Evolutionary conservation across 2,888 invertebrate genomes (phyloP).

Genomic region (Oscheius onirici): DNA sequence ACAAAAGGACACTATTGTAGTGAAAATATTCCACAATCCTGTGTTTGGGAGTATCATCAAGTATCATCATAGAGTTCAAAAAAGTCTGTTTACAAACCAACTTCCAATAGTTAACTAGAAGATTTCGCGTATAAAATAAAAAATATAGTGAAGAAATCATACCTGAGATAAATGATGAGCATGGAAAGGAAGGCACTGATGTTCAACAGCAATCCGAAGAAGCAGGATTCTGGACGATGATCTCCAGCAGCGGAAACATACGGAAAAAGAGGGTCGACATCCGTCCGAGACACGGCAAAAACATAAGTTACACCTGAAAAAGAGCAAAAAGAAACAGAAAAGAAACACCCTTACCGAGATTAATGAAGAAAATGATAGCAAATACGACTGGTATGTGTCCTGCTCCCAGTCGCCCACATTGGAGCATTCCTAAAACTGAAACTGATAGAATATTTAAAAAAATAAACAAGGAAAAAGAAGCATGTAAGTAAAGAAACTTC

Average conservation of each 20-base stretch:
- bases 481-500: too few species aligned
- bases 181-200: conserved; percentile 53
- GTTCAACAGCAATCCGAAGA: conserved; percentile 62
- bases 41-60: too few species aligned
- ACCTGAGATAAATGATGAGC: conserved; percentile 61
- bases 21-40: too few species aligned
- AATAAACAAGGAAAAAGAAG: neutral
- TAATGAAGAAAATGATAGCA: conserved; percentile 57
- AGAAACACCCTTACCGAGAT: conserved; percentile 12
- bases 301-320: conserved; percentile 58
- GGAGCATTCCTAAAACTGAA: conserved; percentile 32
- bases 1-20: too few species aligned
- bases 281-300: conserved; percentile 60
- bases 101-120: too few species aligned
- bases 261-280: conserved; percentile 70
- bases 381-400: conserved; percentile 67
- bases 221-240: conserved; percentile 63
- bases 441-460: neutral
- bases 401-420: conserved; percentile 50
- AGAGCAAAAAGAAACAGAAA: neutral
- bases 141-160: neutral
- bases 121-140: too few species aligned
- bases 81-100: too few species aligned
- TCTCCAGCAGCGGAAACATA: conserved; percentile 69
- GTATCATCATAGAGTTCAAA: too few species aligned